phyloP scores from a whole-genome alignment of 2,113 vertebrate species.

The Phyllostomus discolor region DNA sequence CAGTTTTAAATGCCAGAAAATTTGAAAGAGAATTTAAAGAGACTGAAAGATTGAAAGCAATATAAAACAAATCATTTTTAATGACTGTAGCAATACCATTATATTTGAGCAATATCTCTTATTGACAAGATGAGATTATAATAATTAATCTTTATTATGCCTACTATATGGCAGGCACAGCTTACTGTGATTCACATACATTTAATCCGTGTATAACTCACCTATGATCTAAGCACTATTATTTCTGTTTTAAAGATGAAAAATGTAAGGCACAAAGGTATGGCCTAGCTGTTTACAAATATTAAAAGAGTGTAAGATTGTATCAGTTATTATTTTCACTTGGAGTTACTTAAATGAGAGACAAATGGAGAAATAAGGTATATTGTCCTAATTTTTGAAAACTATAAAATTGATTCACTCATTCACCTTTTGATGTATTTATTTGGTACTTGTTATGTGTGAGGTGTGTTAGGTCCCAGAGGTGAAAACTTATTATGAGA shows the following conservation, averaged over 20 bases:
- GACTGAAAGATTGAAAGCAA: neutral
- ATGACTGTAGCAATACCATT: neutral
- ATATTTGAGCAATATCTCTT: neutral
- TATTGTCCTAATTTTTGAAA: neutral
- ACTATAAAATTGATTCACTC: neutral
- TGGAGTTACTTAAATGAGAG: neutral
- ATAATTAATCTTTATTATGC: neutral
- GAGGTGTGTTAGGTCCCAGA: neutral
- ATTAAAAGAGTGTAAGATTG: neutral
- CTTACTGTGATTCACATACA: neutral
- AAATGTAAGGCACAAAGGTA: neutral
- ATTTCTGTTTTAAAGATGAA: neutral
- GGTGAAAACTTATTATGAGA: neutral
- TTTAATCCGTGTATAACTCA: neutral
- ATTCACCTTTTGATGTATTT: neutral
- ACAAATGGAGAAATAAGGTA: neutral
- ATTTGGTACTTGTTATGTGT: neutral
- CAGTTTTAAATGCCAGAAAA: neutral
- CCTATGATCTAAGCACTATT: neutral
- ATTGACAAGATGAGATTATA: neutral
- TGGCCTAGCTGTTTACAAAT: neutral
- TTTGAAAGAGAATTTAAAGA: neutral
- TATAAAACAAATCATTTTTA: neutral
- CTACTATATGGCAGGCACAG: neutral
- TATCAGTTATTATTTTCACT: neutral